These are phyloP conservation scores for Xanthorhoe spadicearia DNA, from an alignment of 2,888 invertebrate species.

Conservation along the genomic window DNA sequence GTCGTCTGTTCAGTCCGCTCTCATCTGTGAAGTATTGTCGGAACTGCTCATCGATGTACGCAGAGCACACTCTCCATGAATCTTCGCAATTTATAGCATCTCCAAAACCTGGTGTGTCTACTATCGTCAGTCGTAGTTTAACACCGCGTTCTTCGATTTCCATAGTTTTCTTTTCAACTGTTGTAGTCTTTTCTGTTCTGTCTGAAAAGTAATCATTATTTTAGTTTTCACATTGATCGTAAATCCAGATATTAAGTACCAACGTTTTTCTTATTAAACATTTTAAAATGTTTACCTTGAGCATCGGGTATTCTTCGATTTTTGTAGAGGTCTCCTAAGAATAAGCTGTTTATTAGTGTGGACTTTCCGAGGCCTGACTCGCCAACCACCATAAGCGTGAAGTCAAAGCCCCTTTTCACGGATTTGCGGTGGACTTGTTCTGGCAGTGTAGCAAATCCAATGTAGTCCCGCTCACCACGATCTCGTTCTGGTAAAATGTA, in stretches of 20 bases:
- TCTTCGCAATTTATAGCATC: slow-evolving; percentile 97
- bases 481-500: slow-evolving; percentile 69
- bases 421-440: slow-evolving; percentile 98
- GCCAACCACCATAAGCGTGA: slow-evolving; percentile 98
- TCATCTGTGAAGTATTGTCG: slow-evolving; percentile 94
- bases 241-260: background rate
- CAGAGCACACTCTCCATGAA: slow-evolving; percentile 95
- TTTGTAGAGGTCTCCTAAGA: slow-evolving; percentile 96
- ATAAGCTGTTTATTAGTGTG: slow-evolving; percentile 96
- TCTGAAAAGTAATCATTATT: slow-evolving; percentile 67
- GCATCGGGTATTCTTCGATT: slow-evolving; percentile 90
- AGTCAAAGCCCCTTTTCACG: slow-evolving; percentile 98
- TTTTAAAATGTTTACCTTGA: slow-evolving; percentile 83
- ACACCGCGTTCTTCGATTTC: slow-evolving; percentile 98
- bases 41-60: slow-evolving; percentile 96
- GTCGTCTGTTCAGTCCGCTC: slow-evolving; percentile 96
- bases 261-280: background rate
- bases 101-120: slow-evolving; percentile 98
- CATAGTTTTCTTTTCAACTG: slow-evolving; percentile 92
- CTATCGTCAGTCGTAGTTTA: slow-evolving; percentile 94
- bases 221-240: background rate
- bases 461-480: slow-evolving; percentile 90
- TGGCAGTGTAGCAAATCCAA: slow-evolving; percentile 97
- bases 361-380: slow-evolving; percentile 98
- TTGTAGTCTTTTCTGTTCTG: slow-evolving; percentile 88